Conservation (phyloP, 2,113 vertebrate genomes). For the Menidia beryllina region DNA sequence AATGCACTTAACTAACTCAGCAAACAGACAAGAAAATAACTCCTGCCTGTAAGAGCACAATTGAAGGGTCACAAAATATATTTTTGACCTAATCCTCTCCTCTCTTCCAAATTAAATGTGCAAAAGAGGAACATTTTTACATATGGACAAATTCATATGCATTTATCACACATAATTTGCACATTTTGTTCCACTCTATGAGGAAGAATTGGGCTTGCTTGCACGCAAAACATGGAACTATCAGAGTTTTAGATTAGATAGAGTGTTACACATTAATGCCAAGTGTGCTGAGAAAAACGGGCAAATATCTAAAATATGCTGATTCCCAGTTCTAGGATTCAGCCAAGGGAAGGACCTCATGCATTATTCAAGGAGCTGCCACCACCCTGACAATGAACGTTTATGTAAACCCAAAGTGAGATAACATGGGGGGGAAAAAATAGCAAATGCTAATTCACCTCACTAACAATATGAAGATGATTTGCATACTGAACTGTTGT, state of each 20-base stretch:
- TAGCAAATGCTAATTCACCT: slow-evolving; percentile 79
- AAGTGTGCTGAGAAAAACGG: slow-evolving; percentile 56
- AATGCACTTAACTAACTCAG: neutral
- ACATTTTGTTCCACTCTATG: slow-evolving; percentile 11
- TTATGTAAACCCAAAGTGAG: slow-evolving; percentile 83
- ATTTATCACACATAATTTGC: slow-evolving; percentile 40
- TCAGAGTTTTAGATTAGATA: slow-evolving; percentile 56
- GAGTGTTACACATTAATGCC: slow-evolving; percentile 71
- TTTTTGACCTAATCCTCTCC: neutral
- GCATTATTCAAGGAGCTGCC: slow-evolving; percentile 75
- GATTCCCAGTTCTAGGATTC: slow-evolving; percentile 67
- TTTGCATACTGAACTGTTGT: slow-evolving; percentile 71
- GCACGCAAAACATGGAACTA: slow-evolving; percentile 56
- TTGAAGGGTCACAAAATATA: slow-evolving; percentile 7
- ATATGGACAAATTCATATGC: slow-evolving; percentile 33
- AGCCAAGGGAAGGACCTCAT: slow-evolving; percentile 70
- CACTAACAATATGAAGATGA: slow-evolving; percentile 77
- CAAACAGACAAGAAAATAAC: slow-evolving; percentile 35
- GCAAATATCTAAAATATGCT: slow-evolving; percentile 79
- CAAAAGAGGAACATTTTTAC: slow-evolving; percentile 37
- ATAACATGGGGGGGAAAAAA: slow-evolving; percentile 71
- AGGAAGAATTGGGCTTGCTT: neutral
- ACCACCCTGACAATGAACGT: slow-evolving; percentile 73
- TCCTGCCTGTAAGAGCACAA: slow-evolving; percentile 8
- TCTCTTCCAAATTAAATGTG: slow-evolving; percentile 23